These are phyloP conservation scores for Papilio elwesi DNA, from an alignment of 2,888 invertebrate genomes.

Conservation along the genomic window DNA sequence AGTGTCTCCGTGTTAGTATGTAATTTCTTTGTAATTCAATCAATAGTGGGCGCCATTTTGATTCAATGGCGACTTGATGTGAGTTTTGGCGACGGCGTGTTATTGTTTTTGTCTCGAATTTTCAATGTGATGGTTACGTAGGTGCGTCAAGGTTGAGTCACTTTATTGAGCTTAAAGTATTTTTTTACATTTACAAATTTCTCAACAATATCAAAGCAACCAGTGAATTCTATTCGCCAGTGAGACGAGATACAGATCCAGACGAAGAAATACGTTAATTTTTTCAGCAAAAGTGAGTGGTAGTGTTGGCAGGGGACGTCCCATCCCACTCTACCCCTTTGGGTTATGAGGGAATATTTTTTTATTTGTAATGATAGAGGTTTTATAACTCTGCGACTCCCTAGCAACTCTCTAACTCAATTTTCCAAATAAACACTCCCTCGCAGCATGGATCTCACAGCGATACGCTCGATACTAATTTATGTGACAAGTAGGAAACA, in stretches of 20 bases:
- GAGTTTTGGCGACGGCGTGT: background rate
- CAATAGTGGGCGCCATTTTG: constrained; percentile 33
- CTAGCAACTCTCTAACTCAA: no score
- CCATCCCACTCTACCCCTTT: no score
- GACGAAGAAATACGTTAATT: no score
- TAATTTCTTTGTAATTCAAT: constrained; percentile 14
- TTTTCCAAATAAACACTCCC: no score
- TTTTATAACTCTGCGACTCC: no score
- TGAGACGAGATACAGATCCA: background rate
- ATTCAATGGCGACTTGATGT: background rate
- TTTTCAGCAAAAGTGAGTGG: no score
- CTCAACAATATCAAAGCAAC: background rate
- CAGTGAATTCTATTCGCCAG: background rate
- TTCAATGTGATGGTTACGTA: constrained; percentile 15
- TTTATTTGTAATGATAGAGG: no score
- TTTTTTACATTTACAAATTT: background rate
- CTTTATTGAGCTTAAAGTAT: background rate
- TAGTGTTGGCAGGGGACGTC: no score
- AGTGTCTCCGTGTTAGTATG: background rate
- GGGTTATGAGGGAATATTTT: no score
- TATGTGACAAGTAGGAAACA: no score
- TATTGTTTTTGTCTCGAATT: constrained; percentile 28
- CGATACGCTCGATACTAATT: no score
- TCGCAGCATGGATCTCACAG: no score
- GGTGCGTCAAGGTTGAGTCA: constrained; percentile 32